Evolutionary conservation across 2,888 invertebrate genomes (phyloP), one percentile per base, ranked within the genome.

Genomic region (Tholera decimalis): DNA sequence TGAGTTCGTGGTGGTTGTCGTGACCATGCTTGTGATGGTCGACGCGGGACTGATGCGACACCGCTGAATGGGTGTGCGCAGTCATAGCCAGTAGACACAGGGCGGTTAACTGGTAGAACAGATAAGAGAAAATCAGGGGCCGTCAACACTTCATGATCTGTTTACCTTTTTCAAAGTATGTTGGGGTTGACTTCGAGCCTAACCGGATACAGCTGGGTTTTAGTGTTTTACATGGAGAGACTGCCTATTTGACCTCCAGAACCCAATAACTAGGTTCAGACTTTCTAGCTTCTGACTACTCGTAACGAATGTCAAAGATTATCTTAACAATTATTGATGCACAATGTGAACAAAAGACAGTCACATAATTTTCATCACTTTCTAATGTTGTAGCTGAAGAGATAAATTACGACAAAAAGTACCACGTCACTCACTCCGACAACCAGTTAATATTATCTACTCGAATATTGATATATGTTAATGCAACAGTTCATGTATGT

Each of bases 31-130:
- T 75, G 49, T 82, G 72, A 69, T 84, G 83, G 51, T 89, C 88
- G 5, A 83, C 82, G 3, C 92, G 88, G 22, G 85, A 83, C 60
- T 85, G 85, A 61, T 90, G 87, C 3, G 92, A 92, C 26, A 88
- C 87, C 22, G 91, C 68, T 39, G 85, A 82, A 69, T 88, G 83
- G 63, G 90, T 88, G 26, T 88, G 73, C 13, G 83, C 88, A 59
- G 86, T 80, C 24, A 84, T 82, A 44, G 85, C 86, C 65, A 91
- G 68, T 50, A 91, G 49, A 60, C 86, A 88, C 50, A 90, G 71
- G 59, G 86, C 84, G 59, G 80, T 79, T 39, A 89, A 79, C 92
- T 92, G 79, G 9, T 77, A 73, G 39, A 39, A 8, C 11, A 4
- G 4, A 13, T 2, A 26, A 37, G 7, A 11, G 13, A 30, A 18